Conservation (phyloP, 2,888 invertebrate species). For the Acanthosoma haemorrhoidale region DNA sequence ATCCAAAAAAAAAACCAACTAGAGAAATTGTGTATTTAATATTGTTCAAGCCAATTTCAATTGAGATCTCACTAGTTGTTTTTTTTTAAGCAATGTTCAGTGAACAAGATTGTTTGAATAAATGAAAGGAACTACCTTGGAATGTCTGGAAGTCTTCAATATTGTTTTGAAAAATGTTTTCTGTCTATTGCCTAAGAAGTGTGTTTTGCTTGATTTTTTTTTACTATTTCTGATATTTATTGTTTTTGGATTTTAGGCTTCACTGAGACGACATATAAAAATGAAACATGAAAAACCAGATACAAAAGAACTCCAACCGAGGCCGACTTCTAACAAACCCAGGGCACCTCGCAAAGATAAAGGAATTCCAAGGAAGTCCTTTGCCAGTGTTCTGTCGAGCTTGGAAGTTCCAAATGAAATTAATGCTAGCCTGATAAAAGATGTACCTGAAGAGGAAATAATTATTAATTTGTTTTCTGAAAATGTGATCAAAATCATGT, state of each 20-base stretch:
- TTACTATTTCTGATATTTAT: too few species aligned
- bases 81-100: too few species aligned
- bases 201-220: too few species aligned
- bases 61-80: too few species aligned
- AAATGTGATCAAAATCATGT: not conserved
- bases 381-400: slow-evolving; percentile 21
- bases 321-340: not conserved
- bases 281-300: slow-evolving; percentile 14
- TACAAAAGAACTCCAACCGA: not conserved
- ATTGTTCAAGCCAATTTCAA: too few species aligned
- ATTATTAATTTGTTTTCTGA: not conserved
- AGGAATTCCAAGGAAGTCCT: slow-evolving; percentile 22
- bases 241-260: not conserved
- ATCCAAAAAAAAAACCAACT: too few species aligned
- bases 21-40: too few species aligned
- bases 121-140: too few species aligned
- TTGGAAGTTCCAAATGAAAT: slow-evolving; percentile 11
- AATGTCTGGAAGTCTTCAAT: too few species aligned
- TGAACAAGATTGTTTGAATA: too few species aligned
- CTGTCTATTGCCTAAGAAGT: too few species aligned
- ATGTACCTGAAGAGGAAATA: not conserved
- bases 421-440: not conserved
- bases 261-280: slow-evolving; percentile 29
- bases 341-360: slow-evolving; percentile 32
- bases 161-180: too few species aligned